Conservation (phyloP, 2,888 invertebrate species). For the Podotricha telesiphe region DNA sequence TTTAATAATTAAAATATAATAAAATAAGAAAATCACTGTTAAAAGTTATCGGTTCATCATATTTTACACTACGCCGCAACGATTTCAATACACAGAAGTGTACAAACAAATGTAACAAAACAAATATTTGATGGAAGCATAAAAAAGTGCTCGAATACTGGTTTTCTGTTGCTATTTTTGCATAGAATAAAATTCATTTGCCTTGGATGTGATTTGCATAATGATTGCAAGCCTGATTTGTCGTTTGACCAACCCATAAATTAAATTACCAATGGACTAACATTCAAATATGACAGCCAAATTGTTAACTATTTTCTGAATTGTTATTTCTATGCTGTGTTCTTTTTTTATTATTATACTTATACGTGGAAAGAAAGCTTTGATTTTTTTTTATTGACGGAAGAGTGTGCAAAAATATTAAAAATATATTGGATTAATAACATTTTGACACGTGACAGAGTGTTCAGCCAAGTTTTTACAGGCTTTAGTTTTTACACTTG, state of each 20-base stretch:
- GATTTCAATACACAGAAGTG: neutral
- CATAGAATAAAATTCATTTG: conserved; percentile 11
- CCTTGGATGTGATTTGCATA: neutral
- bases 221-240: neutral
- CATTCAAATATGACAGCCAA: neutral
- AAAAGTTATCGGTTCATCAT: neutral
- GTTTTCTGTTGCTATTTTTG: neutral
- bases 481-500: too few relatives aligned
- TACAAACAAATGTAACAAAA: neutral
- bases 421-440: too few relatives aligned
- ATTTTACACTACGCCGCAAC: neutral
- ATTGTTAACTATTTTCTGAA: too few relatives aligned
- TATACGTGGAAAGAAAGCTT: too few relatives aligned
- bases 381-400: too few relatives aligned
- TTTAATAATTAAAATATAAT: neutral
- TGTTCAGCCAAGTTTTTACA: too few relatives aligned
- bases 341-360: too few relatives aligned
- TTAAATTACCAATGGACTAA: neutral
- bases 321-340: too few relatives aligned
- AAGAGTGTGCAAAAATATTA: too few relatives aligned
- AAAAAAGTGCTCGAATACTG: conserved; percentile 5
- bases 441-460: too few relatives aligned
- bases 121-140: neutral
- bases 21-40: too few relatives aligned
- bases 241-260: neutral